Conservation (phyloP, 23 tunicate species). For the Clavelina lepadiformis region DNA sequence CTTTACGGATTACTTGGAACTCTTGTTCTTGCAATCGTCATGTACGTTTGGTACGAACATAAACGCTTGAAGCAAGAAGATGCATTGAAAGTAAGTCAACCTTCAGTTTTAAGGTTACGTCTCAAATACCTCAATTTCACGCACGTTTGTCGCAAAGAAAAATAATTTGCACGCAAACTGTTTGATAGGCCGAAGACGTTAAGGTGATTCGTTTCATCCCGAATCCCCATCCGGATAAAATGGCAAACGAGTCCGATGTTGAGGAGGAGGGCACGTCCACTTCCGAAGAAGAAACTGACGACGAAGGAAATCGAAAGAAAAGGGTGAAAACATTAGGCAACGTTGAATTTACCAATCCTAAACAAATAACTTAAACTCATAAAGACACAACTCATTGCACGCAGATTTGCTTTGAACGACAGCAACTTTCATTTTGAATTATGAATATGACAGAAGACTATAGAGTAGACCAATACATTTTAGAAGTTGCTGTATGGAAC, state of each 20-base stretch:
- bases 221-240: conserved; percentile 27
- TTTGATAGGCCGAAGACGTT: conserved; percentile 7
- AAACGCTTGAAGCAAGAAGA: conserved; percentile 11
- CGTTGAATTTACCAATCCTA: no score
- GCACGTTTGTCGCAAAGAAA: no score
- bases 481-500: no score
- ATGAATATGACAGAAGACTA: no score
- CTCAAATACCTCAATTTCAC: no score
- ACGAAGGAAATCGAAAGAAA: neutral
- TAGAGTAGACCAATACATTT: no score
- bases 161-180: no score
- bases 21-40: conserved; percentile 9
- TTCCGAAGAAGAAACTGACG: conserved; percentile 27
- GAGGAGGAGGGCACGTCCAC: conserved; percentile 49
- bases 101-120: neutral
- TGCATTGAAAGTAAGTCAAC: conserved; percentile 4
- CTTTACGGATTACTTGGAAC: conserved; percentile 14
- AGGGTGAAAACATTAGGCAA: no score
- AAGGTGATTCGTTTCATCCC: conserved; percentile 19
- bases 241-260: conserved; percentile 51
- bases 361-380: no score
- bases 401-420: no score
- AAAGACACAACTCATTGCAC: no score
- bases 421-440: no score
- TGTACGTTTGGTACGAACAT: conserved; percentile 18